These are phyloP conservation scores for Peribatodes rhomboidaria DNA, from an alignment of 2,888 invertebrate species.

Conservation along the genomic window DNA sequence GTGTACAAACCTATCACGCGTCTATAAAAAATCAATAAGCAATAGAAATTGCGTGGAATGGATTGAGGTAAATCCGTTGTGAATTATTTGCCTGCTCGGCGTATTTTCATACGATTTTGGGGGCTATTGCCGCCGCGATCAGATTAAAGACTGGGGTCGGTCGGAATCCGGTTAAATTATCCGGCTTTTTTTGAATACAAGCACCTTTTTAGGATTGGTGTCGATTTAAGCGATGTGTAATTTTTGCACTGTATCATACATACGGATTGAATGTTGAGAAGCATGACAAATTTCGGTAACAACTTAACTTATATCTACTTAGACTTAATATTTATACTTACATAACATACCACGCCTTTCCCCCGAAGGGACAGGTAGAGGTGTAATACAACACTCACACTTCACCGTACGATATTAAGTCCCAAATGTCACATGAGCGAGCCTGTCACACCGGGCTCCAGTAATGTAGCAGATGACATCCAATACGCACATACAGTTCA, in stretches of 20 bases:
- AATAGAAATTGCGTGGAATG: slow-evolving; percentile 39
- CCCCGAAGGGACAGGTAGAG: too few relatives aligned
- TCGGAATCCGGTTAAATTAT: slow-evolving; percentile 20
- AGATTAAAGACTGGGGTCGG: slow-evolving; percentile 20
- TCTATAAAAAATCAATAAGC: slow-evolving; percentile 37
- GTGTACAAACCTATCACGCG: slow-evolving; percentile 17
- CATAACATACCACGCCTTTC: too few relatives aligned
- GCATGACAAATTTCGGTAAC: too few relatives aligned
- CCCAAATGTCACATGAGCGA: too few relatives aligned
- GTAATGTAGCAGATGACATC: too few relatives aligned
- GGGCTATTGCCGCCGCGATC: slow-evolving; percentile 31
- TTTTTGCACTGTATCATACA: not conserved
- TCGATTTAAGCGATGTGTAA: not conserved
- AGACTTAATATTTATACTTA: too few relatives aligned
- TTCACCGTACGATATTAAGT: too few relatives aligned
- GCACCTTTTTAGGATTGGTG: not conserved
- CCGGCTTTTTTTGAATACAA: slow-evolving; percentile 8
- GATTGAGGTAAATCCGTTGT: slow-evolving; percentile 44
- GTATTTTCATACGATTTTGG: slow-evolving; percentile 46
- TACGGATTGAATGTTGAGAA: not conserved
- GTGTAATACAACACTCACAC: too few relatives aligned
- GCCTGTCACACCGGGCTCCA: too few relatives aligned
- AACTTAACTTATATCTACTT: too few relatives aligned
- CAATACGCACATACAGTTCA: too few relatives aligned
- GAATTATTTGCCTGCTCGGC: slow-evolving; percentile 42